Percentiles rank a stretch among this genome's conserved stretches.
Evolutionary conservation across 2,888 invertebrate species (phyloP).

Genomic region (Alsophila aescularia): DNA sequence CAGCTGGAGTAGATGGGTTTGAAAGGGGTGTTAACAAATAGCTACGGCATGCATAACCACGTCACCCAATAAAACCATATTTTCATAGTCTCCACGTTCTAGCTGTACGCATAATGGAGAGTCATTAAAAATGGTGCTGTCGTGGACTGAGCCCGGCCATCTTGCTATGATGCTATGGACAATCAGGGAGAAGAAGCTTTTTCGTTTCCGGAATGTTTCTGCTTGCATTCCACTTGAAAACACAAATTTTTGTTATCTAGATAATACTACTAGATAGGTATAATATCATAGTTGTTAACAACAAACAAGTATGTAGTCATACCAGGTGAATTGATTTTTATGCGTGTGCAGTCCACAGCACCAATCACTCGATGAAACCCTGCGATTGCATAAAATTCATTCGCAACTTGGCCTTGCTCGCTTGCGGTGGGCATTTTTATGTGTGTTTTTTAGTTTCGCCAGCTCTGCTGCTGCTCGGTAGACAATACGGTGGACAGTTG

Average conservation of each 20-base stretch:
- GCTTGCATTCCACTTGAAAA: not conserved
- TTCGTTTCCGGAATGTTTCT: not conserved
- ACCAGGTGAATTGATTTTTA: not conserved
- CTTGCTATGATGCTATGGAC: too few species aligned
- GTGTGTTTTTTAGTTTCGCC: too few species aligned
- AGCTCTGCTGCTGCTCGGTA: not conserved
- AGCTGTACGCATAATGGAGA: conserved; percentile 12
- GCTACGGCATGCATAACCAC: not conserved
- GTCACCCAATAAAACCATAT: conserved; percentile 11
- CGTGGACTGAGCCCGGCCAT: conserved; percentile 6
- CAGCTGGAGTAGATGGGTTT: not conserved
- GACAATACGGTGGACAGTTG: not conserved
- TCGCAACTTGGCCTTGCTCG: too few species aligned
- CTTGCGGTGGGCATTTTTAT: too few species aligned
- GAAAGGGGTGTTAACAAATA: conserved; percentile 4
- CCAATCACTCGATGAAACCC: too few species aligned
- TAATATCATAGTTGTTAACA: too few species aligned
- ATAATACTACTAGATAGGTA: too few species aligned
- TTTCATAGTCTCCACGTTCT: conserved; percentile 9
- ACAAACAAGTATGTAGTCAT: not conserved
- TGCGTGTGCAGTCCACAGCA: too few species aligned
- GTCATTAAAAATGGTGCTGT: conserved; percentile 20
- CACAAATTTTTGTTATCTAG: too few species aligned
- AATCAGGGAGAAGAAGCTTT: not conserved
- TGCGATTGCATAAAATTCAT: too few species aligned